These are phyloP conservation scores for Drosophila anomalata DNA, from an alignment of 2,888 invertebrate species.

Conservation along the genomic window DNA sequence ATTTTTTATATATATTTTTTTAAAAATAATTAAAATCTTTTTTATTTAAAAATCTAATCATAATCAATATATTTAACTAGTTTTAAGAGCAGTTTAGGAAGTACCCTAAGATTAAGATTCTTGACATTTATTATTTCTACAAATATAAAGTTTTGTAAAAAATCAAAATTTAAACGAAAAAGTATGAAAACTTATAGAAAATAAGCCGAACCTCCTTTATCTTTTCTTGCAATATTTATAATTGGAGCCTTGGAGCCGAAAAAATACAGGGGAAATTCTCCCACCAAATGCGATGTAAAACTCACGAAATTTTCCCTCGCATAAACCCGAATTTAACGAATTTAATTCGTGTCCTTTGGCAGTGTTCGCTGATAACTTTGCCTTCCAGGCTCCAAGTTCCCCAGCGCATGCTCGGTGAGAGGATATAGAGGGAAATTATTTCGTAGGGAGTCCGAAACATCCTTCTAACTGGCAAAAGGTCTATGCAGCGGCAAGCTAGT, in stretches of 20 bases:
- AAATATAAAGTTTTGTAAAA: neutral
- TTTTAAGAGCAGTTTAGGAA: no score
- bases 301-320: neutral
- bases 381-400: constrained; percentile 34
- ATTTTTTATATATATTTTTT: neutral
- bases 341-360: constrained; percentile 17
- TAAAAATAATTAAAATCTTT: neutral
- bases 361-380: constrained; percentile 58
- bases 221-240: neutral
- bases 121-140: no score
- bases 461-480: constrained; percentile 67
- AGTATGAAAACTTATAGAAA: no score
- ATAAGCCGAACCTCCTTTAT: no score
- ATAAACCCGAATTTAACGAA: constrained; percentile 21
- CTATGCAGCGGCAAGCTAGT: constrained; percentile 48
- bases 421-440: constrained; percentile 38
- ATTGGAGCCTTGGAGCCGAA: neutral
- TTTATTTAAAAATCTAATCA: no score
- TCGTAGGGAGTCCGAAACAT: neutral
- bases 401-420: constrained; percentile 46
- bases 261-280: constrained; percentile 2
- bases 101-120: no score
- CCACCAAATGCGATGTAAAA: neutral
- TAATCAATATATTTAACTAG: no score
- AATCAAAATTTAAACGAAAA: neutral